A percentile compares a stretch with the other conserved stretches of the same genome.
Conservation (phyloP, 2,888 invertebrate genomes). For the Muscina levida region DNA sequence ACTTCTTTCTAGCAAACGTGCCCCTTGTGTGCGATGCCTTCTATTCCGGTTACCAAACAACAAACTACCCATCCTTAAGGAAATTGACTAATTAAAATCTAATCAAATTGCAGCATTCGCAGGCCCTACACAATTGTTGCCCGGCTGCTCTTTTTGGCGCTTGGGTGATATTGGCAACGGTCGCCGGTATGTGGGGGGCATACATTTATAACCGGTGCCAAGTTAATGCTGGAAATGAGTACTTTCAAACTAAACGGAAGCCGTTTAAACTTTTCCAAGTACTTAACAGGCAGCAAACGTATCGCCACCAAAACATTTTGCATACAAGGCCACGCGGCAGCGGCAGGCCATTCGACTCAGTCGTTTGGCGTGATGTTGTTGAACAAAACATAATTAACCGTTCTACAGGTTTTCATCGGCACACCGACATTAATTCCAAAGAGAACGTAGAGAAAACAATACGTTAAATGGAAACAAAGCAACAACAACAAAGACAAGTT, state of each 20-base stretch:
- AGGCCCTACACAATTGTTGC: background rate
- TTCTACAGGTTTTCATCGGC: slow-evolving; percentile 36
- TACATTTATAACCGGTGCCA: slow-evolving; percentile 53
- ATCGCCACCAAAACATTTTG: background rate
- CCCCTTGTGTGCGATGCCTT: too few relatives aligned
- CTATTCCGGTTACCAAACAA: background rate
- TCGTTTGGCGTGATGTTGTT: background rate
- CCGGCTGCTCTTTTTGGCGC: background rate
- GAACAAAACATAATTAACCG: slow-evolving; percentile 44
- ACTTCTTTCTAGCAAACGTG: too few relatives aligned
- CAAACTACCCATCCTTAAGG: slow-evolving; percentile 24
- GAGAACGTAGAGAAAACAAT: slow-evolving; percentile 19
- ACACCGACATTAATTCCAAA: slow-evolving; percentile 24
- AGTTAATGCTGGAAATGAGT: slow-evolving; percentile 39
- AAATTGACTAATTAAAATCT: slow-evolving; percentile 60
- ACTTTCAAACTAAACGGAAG: slow-evolving; percentile 37
- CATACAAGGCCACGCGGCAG: slow-evolving; percentile 7
- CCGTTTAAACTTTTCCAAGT: slow-evolving; percentile 41
- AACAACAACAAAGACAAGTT: background rate
- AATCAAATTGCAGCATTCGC: slow-evolving; percentile 34
- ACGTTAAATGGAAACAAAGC: slow-evolving; percentile 18
- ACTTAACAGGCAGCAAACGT: slow-evolving; percentile 11
- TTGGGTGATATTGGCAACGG: background rate
- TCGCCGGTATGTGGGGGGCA: background rate
- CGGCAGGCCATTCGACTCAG: background rate